phyloP scores from a whole-genome alignment of 2,888 invertebrate species.

The Eutolmus rufibarbis region DNA sequence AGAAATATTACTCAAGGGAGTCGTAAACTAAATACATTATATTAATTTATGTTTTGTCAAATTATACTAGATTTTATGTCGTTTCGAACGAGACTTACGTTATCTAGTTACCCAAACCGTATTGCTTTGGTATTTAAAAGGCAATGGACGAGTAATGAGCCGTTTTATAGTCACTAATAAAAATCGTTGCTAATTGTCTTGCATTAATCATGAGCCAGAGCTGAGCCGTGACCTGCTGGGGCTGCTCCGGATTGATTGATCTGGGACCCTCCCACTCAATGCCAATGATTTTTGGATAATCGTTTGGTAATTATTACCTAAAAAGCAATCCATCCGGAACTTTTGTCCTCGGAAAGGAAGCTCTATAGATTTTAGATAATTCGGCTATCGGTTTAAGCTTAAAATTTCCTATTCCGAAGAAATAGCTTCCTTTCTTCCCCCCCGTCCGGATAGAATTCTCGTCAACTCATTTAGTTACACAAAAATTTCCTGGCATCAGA shows the following conservation, averaged over 20 bases:
- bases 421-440: not conserved
- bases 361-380: not conserved
- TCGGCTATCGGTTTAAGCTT: not conserved
- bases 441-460: not conserved
- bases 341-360: not conserved
- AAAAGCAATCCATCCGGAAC: not conserved
- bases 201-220: not conserved
- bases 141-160: not conserved
- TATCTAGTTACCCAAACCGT: not conserved
- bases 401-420: not conserved
- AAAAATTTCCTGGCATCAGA: not conserved
- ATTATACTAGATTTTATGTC: not conserved
- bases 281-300: not conserved
- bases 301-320: not conserved
- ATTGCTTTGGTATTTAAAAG: not conserved
- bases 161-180: not conserved
- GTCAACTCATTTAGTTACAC: not conserved
- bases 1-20: not conserved
- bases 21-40: not conserved
- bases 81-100: not conserved
- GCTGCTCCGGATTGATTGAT: not conserved
- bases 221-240: not conserved
- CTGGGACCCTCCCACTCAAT: not conserved
- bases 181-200: constrained; percentile 3
- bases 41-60: not conserved